Conservation (phyloP, 2,888 invertebrate species). For the Acanthococcus lagerstroemiae region DNA sequence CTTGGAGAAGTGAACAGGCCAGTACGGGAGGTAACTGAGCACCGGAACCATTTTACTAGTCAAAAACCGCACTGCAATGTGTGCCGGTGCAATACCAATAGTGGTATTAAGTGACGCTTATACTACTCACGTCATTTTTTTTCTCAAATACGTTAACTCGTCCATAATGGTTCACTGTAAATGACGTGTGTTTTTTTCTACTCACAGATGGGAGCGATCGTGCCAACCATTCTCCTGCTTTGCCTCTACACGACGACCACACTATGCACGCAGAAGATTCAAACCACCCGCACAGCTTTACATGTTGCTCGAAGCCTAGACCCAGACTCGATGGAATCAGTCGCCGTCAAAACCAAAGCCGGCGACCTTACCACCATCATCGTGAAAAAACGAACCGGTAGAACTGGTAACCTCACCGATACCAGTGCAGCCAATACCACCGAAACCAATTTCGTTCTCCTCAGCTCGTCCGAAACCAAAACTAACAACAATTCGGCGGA, state of each 20-base stretch:
- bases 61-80: too few relatives aligned
- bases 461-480: conserved; percentile 1
- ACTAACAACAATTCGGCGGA: neutral
- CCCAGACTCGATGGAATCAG: conserved; percentile 64
- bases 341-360: conserved; percentile 63
- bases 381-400: conserved; percentile 53
- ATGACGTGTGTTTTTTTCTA: neutral
- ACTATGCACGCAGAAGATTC: conserved; percentile 32
- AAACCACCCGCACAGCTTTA: conserved; percentile 38
- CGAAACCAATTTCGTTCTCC: conserved; percentile 4
- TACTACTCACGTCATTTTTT: too few relatives aligned
- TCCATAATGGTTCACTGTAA: neutral
- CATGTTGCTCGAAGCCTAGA: conserved; percentile 53
- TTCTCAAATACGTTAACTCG: too few relatives aligned
- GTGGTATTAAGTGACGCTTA: too few relatives aligned
- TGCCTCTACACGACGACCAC: neutral
- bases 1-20: too few relatives aligned
- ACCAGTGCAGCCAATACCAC: neutral
- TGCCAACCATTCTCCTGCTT: neutral
- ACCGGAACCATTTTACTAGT: too few relatives aligned
- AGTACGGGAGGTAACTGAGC: too few relatives aligned
- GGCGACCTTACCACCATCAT: conserved; percentile 68
- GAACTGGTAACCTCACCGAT: conserved; percentile 18
- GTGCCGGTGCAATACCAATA: too few relatives aligned
- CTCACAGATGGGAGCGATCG: conserved; percentile 6